Base-by-base conservation (phyloP, 2,888 invertebrate species). In the Nomada flava region DNA sequence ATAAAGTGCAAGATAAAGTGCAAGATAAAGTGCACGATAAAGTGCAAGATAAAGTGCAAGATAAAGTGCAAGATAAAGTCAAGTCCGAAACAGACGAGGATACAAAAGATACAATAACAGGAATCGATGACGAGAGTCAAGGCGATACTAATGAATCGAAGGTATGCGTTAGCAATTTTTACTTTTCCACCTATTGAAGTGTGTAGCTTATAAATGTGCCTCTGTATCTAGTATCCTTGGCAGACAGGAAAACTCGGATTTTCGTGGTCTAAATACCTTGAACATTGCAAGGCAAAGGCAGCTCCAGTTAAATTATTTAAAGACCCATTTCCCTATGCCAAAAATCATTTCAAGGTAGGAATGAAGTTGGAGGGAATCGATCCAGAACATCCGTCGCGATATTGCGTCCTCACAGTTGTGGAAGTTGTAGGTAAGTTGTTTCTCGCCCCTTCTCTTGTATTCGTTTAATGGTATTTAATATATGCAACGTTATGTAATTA, bases 301-400 rank as follows among this genome's bases (percentile, higher is more conserved):
- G 97, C 97, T 0, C 97, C 97, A 0, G 95, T 95, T 0, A 97
- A 97, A 91, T 94, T 98, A 26, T 98, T 98, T 91, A 96, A 96
- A 87, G 96, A 97, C 91, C 96, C 97, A 0, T 97, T 97, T 89
- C 97, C 98, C 0, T 95, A 96, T 87, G 95, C 94, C 7, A 95
- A 96, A 83, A 98, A 98, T 94, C 95, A 95, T 44, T 97, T 97
- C 90, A 96, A 96, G 91, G 95, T 97, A 57, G 98, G 98, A 3
- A 98, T 98, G 98, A 97, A 98, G 90, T 92, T 99, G 89, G 99
- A 99, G 94, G 98, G 98, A 2, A 97, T 98, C 62, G 99, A 99
- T 94, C 99, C 98, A 0, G 96, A 97, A 90, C 98, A 98, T 93
- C 98, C 98, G 76, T 96, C 98, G 0, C 94, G 97, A 79, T 98